A percentile compares a stretch with the other conserved stretches of the same genome.
phyloP scores from a whole-genome alignment of 2,113 vertebrate species.

The Bostrychus sinensis region DNA sequence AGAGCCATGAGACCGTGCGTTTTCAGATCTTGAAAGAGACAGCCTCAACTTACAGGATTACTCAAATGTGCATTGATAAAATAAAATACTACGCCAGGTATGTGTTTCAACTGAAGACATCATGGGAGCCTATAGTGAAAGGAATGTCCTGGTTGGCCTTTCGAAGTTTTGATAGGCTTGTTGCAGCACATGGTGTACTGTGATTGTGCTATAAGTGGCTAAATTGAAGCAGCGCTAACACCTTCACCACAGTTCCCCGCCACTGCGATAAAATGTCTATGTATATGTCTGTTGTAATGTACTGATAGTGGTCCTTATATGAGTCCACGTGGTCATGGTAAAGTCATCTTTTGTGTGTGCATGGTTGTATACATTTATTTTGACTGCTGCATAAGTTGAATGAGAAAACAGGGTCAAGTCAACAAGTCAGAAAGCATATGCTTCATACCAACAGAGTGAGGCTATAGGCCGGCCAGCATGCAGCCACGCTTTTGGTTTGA shows the following conservation, averaged over 20 bases:
- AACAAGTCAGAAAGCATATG: slow-evolving; percentile 15
- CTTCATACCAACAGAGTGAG: slow-evolving; percentile 18
- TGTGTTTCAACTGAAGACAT: too few relatives aligned
- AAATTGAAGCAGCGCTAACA: slow-evolving; percentile 40
- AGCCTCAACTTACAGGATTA: too few relatives aligned
- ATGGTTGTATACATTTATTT: slow-evolving; percentile 1
- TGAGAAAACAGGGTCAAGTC: too few relatives aligned
- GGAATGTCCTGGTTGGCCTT: slow-evolving; percentile 26
- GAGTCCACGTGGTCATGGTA: background rate
- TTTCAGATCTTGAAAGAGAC: too few relatives aligned
- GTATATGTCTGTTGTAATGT: slow-evolving; percentile 17
- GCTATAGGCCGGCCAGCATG: slow-evolving; percentile 16
- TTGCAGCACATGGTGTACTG: slow-evolving; percentile 44
- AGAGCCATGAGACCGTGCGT: too few relatives aligned
- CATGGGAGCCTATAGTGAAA: background rate
- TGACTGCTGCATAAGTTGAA: slow-evolving; percentile 18
- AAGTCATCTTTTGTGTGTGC: background rate
- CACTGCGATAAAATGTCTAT: slow-evolving; percentile 45
- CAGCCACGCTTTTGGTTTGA: slow-evolving; percentile 44
- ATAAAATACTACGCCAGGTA: too few relatives aligned
- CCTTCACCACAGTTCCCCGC: slow-evolving; percentile 25
- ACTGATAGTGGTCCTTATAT: slow-evolving; percentile 30
- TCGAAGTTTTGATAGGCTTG: slow-evolving; percentile 28
- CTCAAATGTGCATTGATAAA: too few relatives aligned
- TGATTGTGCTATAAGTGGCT: slow-evolving; percentile 48